These are phyloP conservation scores for Nycteola revayana DNA, from an alignment of 2,888 invertebrate genomes.

Conservation along the genomic window DNA sequence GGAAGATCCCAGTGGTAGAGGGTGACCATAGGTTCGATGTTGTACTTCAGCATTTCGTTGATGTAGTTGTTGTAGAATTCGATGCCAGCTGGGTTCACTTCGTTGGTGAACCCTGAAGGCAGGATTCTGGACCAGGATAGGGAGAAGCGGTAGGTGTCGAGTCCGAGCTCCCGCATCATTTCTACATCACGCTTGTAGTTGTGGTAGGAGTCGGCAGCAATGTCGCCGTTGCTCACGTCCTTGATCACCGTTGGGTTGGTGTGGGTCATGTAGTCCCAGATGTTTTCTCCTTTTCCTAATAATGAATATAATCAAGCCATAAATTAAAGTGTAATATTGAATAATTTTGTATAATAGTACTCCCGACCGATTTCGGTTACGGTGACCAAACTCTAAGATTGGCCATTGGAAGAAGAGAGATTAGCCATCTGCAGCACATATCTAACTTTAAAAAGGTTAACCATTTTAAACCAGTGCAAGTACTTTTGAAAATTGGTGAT, in stretches of 20 bases:
- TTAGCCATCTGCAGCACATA: too few relatives aligned
- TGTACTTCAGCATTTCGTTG: conserved; percentile 80
- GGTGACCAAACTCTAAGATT: too few relatives aligned
- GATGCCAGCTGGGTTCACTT: conserved; percentile 81
- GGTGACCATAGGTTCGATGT: conserved; percentile 82
- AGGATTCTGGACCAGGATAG: conserved; percentile 84
- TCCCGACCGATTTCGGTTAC: too few relatives aligned
- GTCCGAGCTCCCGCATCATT: conserved; percentile 62
- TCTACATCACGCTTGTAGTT: conserved; percentile 79
- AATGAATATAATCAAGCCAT: too few relatives aligned
- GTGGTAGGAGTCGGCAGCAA: conserved; percentile 82
- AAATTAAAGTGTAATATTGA: too few relatives aligned
- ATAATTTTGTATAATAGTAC: too few relatives aligned
- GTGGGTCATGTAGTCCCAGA: conserved; percentile 51
- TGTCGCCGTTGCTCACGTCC: conserved; percentile 74
- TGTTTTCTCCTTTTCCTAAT: conserved; percentile 46
- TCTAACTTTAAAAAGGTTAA: too few relatives aligned
- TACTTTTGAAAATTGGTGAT: too few relatives aligned
- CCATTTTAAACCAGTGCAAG: too few relatives aligned
- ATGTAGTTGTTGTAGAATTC: conserved; percentile 85
- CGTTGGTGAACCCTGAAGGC: conserved; percentile 75
- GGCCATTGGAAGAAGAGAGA: too few relatives aligned
- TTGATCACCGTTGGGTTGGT: conserved; percentile 35
- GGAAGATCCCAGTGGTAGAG: conserved; percentile 81
- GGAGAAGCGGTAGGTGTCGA: conserved; percentile 78